Conservation (phyloP, 2,888 invertebrate genomes). For the Terebella lapidaria region DNA sequence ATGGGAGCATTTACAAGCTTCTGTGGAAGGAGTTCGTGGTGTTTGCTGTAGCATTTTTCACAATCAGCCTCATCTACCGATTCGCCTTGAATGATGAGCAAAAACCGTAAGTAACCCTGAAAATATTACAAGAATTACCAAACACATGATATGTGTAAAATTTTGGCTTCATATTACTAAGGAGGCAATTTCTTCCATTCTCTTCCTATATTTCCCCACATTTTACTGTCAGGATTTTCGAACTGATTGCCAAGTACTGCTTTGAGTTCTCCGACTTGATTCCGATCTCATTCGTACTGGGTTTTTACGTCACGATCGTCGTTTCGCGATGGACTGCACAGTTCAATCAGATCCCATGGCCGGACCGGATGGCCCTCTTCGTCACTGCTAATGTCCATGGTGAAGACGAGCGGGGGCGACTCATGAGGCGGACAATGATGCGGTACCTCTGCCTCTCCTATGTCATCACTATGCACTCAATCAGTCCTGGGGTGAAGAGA, state of each 20-base stretch:
- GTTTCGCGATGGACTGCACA: conserved; percentile 91
- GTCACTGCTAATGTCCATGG: conserved; percentile 66
- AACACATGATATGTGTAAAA: neutral
- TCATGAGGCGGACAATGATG: conserved; percentile 61
- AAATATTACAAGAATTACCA: neutral
- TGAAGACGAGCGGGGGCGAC: conserved; percentile 60
- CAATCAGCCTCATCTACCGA: conserved; percentile 73
- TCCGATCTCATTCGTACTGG: conserved; percentile 86
- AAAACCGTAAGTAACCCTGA: conserved; percentile 62
- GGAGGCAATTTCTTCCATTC: neutral
- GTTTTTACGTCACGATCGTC: conserved; percentile 88
- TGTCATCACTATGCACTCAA: conserved; percentile 61
- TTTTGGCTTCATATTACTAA: neutral
- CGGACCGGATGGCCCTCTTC: conserved; percentile 62
- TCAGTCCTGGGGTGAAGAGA: conserved; percentile 63
- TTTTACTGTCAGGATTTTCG: conserved; percentile 60
- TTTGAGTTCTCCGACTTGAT: conserved; percentile 80
- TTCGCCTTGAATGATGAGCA: conserved; percentile 65
- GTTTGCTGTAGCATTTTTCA: conserved; percentile 74
- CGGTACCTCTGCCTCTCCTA: conserved; percentile 57
- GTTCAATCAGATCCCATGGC: conserved; percentile 69
- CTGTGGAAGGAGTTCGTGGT: conserved; percentile 83
- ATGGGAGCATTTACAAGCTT: conserved; percentile 89
- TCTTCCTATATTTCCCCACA: neutral
- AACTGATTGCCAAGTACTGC: conserved; percentile 78